phyloP scores from a whole-genome alignment of 2,888 invertebrate species.

The Pterobdella sp. region DNA sequence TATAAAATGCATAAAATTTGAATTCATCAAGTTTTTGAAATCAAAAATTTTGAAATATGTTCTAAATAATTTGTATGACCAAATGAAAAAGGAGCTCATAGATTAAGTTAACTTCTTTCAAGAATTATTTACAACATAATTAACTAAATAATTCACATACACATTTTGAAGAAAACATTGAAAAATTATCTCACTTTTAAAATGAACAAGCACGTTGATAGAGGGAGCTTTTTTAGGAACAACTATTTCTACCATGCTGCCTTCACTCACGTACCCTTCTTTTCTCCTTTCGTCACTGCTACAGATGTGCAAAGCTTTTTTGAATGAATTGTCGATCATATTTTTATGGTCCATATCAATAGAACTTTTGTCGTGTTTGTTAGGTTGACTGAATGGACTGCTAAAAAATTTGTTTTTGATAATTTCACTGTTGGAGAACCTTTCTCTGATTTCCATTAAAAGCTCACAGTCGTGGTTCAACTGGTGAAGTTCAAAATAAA shows the following conservation, averaged over 20 bases:
- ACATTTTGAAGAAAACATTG: neutral
- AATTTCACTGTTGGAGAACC: neutral
- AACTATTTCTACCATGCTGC: constrained; percentile 6
- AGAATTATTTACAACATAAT: too few relatives aligned
- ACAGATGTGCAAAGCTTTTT: neutral
- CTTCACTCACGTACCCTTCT: neutral
- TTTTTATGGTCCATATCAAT: neutral
- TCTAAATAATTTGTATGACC: too few relatives aligned
- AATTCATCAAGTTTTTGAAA: too few relatives aligned
- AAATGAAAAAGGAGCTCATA: too few relatives aligned
- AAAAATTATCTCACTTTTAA: neutral
- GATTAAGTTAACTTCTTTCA: too few relatives aligned
- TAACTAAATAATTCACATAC: neutral
- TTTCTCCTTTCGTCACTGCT: neutral
- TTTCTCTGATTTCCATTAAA: neutral
- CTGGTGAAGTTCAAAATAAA: too few relatives aligned
- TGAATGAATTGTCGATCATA: neutral
- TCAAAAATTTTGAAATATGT: too few relatives aligned
- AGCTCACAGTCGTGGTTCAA: neutral
- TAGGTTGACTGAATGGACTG: neutral
- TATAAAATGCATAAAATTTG: too few relatives aligned
- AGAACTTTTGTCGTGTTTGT: neutral
- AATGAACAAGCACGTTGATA: neutral
- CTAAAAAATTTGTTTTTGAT: neutral
- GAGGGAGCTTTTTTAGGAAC: neutral